Conservation (phyloP, 2,797 vertebrate species). For the Ibycter americanus region DNA sequence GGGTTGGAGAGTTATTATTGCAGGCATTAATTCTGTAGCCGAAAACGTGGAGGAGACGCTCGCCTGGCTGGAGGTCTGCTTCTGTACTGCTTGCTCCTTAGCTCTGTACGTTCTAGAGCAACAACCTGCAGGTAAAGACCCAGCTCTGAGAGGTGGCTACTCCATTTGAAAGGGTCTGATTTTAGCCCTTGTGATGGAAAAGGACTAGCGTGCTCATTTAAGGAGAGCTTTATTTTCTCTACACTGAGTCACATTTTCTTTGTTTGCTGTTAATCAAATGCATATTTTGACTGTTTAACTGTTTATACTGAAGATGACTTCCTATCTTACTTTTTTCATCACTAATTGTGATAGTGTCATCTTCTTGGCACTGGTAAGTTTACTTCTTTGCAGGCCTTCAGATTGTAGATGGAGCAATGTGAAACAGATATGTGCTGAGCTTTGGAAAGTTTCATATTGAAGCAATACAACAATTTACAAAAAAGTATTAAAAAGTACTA, state of each 20-base stretch:
- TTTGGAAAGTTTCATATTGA: neutral
- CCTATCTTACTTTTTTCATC: neutral
- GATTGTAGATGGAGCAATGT: neutral
- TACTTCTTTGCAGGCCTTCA: neutral
- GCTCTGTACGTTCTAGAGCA: slow-evolving; percentile 62
- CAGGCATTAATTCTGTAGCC: neutral
- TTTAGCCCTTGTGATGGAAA: neutral
- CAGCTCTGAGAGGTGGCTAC: neutral
- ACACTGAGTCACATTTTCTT: slow-evolving; percentile 41
- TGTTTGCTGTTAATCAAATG: slow-evolving; percentile 43
- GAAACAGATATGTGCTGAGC: neutral
- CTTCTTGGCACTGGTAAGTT: neutral
- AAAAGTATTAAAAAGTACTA: neutral
- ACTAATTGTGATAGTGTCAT: neutral
- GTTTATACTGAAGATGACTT: neutral
- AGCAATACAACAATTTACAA: neutral
- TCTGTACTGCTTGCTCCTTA: slow-evolving; percentile 48
- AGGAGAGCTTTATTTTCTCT: neutral
- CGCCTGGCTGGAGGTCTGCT: neutral
- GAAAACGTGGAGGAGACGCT: neutral
- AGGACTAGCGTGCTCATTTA: neutral
- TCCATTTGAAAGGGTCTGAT: neutral
- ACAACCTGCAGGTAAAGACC: neutral
- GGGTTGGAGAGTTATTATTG: neutral
- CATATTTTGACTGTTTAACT: neutral